Evolutionary conservation across 1,140 invertebrate genomes (phyloP), one percentile per base, ranked within the genome.

Genomic region (Druon quercuslanigerum): DNA sequence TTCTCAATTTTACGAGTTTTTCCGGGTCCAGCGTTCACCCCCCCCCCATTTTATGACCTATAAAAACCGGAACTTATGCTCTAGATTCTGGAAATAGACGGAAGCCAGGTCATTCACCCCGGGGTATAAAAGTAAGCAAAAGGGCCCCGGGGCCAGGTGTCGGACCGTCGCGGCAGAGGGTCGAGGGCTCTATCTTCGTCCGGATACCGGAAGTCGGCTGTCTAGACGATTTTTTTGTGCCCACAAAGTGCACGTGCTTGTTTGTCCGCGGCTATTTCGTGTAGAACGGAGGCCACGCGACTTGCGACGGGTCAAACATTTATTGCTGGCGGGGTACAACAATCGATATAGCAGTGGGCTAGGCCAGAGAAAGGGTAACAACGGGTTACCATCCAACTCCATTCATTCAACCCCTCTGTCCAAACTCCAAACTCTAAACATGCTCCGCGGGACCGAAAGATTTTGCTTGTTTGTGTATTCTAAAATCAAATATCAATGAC

Each of bases 141-240:
- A 77, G 79, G 82, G 79, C 81, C 60, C 81, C 74, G 83, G 82
- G 81, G 83, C 88, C 87, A 88, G 87, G 87, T 89, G 87, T 77
- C 85, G 78, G 79, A 57, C 75, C 79, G 79, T 79, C 25, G 60
- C 57, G 40, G 9, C 77, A 76, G 82, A 83, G 80, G 82, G 81
- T 85, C 82, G 82, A 82, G 78, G 79, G 78, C 51, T 79, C 80
- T 79, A 80, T 83, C 82, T 81, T 60, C 77, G 60, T 81, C 81
- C 85, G 80, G 78, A 82, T 84, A 83, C 88, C 88, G 89, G 89
- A 90, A 90, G 84, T 83, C 82, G 79, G 74, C 85, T 82, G 88
- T 89, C 89, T 89, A 89, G 88, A 90, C 89, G 85, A 82, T 85
- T 80, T 85, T 85, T 84, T 76, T 78, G 20, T 66, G 12, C 1